Conservation (phyloP, 2,113 vertebrate genomes). For the Atrichornis clamosus region DNA sequence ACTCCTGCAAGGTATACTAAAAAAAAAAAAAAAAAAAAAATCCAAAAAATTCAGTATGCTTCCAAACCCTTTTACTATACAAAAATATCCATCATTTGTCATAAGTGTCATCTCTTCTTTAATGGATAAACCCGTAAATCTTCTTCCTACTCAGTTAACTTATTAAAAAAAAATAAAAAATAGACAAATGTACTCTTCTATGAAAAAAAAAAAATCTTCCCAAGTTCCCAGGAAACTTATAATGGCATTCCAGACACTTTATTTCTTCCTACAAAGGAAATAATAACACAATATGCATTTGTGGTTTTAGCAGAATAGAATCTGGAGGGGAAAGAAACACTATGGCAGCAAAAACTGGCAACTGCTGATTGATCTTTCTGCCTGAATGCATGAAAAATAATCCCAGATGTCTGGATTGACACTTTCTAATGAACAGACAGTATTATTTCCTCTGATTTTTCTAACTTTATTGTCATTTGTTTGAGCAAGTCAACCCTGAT, state of each 20-base stretch:
- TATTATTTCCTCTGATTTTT: conserved; percentile 24
- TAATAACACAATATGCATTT: background rate
- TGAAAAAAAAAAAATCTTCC: background rate
- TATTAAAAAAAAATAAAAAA: background rate
- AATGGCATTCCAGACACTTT: background rate
- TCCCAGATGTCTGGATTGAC: background rate
- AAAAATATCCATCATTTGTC: conserved; percentile 45
- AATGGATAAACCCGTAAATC: background rate
- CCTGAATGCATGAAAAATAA: conserved; percentile 22
- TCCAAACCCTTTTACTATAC: conserved; percentile 4
- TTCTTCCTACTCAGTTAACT: background rate
- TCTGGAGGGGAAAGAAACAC: background rate
- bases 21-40: background rate
- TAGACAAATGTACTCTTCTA: background rate
- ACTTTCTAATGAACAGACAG: conserved; percentile 13
- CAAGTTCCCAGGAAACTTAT: background rate
- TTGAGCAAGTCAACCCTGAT: background rate
- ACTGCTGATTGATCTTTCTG: conserved; percentile 1
- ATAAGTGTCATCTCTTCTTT: conserved; percentile 28
- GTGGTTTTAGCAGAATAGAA: background rate
- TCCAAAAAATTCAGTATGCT: background rate
- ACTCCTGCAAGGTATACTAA: background rate
- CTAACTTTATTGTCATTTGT: background rate
- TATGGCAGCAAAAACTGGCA: background rate
- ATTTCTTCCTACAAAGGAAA: background rate